Evolutionary conservation across 2,888 invertebrate genomes (phyloP).

Genomic region (Andrena haemorrhoa): DNA sequence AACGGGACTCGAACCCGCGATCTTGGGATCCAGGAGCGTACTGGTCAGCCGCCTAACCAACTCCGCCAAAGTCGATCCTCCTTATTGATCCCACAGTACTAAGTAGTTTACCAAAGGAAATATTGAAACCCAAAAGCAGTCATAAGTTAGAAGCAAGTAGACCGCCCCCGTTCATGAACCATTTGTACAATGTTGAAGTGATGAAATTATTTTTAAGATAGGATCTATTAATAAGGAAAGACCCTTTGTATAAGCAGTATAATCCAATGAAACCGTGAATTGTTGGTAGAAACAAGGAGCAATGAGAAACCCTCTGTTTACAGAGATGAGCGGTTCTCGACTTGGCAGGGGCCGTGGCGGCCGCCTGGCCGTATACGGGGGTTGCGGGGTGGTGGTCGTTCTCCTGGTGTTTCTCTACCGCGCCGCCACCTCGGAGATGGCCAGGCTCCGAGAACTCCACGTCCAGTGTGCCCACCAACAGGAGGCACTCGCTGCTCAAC

Average conservation of each 20-base stretch:
- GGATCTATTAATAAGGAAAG: neutral
- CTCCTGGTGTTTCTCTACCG: constrained; percentile 80
- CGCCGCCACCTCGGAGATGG: constrained; percentile 81
- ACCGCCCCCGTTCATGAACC: too few relatives aligned
- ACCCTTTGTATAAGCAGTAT: neutral
- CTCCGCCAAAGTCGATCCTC: too few relatives aligned
- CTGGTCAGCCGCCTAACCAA: too few relatives aligned
- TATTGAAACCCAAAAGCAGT: too few relatives aligned
- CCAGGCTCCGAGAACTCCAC: constrained; percentile 80
- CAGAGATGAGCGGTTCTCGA: constrained; percentile 83
- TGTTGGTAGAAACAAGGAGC: neutral
- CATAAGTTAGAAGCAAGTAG: too few relatives aligned
- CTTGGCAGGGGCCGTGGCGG: constrained; percentile 83
- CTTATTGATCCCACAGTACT: too few relatives aligned
- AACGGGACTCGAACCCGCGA: too few relatives aligned
- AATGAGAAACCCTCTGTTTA: constrained; percentile 30
- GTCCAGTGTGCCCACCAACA: constrained; percentile 81
- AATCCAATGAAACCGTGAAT: neutral
- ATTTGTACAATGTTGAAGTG: too few relatives aligned
- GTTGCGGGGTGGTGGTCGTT: constrained; percentile 75
- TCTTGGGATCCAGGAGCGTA: too few relatives aligned
- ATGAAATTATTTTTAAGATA: too few relatives aligned
- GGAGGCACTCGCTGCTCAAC: constrained; percentile 80
- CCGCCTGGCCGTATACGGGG: constrained; percentile 81
- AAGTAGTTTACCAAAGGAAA: too few relatives aligned